phyloP scores from a whole-genome alignment of 2,113 vertebrate genomes.

The Muscicapa adusta region DNA sequence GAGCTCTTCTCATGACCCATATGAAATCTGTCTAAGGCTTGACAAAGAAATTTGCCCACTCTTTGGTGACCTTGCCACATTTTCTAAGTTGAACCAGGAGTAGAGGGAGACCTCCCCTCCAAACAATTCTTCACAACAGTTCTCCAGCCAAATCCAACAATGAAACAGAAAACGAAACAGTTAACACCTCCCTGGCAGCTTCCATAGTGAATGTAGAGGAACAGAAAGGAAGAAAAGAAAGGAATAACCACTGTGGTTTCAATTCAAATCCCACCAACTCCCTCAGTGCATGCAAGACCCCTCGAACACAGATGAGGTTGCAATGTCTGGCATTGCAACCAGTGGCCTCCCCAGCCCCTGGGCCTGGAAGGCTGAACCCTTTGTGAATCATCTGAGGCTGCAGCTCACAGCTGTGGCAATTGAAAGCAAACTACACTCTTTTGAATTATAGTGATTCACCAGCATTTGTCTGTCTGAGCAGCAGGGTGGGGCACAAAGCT shows the following conservation, averaged over 20 bases:
- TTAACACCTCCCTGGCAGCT: background rate
- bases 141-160: background rate
- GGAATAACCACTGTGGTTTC: background rate
- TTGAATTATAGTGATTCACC: slow-evolving; percentile 22
- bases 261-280: background rate
- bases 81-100: background rate
- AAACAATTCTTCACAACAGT: background rate
- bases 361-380: background rate
- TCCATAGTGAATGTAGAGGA: background rate
- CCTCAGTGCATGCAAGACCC: background rate
- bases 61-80: background rate
- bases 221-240: background rate
- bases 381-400: background rate
- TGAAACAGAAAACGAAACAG: background rate
- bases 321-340: background rate
- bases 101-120: background rate
- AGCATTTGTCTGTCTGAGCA: background rate
- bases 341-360: background rate
- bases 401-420: background rate
- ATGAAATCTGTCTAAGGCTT: background rate
- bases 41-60: background rate
- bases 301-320: background rate
- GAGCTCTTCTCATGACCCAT: background rate
- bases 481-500: background rate
- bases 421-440: background rate